A percentile compares a stretch with the other conserved stretches of the same genome.
Conservation (phyloP, 2,888 invertebrate species). For the Drosophila subsilvestris region DNA sequence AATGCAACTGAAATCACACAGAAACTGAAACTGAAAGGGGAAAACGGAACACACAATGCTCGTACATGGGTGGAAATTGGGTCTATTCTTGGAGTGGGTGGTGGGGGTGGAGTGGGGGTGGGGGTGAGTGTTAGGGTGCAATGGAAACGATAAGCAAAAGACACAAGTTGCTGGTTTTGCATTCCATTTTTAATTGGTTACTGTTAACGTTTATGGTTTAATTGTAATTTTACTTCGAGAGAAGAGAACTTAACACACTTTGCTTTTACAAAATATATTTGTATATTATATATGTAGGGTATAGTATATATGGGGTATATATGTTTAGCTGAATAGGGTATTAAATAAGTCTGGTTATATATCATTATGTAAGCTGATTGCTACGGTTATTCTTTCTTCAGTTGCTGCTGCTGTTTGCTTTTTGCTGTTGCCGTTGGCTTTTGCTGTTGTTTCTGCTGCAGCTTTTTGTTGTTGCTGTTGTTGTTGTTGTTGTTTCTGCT, state of each 20-base stretch:
- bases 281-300: slow-evolving; percentile 9
- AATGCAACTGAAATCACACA: slow-evolving; percentile 37
- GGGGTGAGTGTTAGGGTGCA: slow-evolving; percentile 37
- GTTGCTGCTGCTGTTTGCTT: slow-evolving; percentile 30
- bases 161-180: slow-evolving; percentile 71
- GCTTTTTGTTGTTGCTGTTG: slow-evolving; percentile 31
- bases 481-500: slow-evolving; percentile 31
- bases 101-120: slow-evolving; percentile 23
- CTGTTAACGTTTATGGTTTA: slow-evolving; percentile 35
- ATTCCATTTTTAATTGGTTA: slow-evolving; percentile 66
- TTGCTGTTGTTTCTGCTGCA: slow-evolving; percentile 13
- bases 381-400: slow-evolving; percentile 40
- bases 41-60: slow-evolving; percentile 11
- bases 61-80: neutral
- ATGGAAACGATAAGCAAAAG: slow-evolving; percentile 61
- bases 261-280: slow-evolving; percentile 67
- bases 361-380: slow-evolving; percentile 36
- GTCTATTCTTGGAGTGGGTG: slow-evolving; percentile 13
- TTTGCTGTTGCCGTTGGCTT: slow-evolving; percentile 40
- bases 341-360: slow-evolving; percentile 9
- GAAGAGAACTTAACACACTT: slow-evolving; percentile 42
- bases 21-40: slow-evolving; percentile 18
- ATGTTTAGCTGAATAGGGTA: slow-evolving; percentile 20
- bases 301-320: slow-evolving; percentile 6
- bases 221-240: slow-evolving; percentile 46